These are phyloP conservation scores for Amphiura filiformis DNA, from an alignment of 35 echinoderm and acorn worm genomes.

Conservation along the genomic window DNA sequence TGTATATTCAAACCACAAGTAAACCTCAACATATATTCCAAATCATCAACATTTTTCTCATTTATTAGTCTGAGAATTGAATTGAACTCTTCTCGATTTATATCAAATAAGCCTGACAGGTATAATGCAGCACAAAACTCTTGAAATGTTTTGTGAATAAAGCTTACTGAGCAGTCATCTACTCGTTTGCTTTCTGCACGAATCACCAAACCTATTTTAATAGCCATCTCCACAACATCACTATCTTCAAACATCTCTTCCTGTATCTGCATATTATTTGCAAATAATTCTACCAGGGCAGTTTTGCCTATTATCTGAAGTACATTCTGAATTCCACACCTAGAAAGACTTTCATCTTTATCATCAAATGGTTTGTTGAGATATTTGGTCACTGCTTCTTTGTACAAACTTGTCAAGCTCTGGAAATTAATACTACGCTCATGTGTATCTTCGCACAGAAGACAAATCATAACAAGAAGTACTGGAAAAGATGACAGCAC, in stretches of 20 bases:
- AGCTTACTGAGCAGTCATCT: too few species aligned
- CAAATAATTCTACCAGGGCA: background rate
- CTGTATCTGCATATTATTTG: background rate
- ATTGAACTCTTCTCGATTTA: background rate
- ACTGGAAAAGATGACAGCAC: background rate
- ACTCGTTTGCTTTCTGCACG: background rate
- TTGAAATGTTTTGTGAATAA: too few species aligned
- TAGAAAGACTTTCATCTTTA: too few species aligned
- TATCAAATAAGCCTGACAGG: background rate
- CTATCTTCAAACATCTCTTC: background rate
- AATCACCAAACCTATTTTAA: constrained; percentile 6
- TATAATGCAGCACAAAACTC: too few species aligned
- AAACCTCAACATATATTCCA: too few species aligned
- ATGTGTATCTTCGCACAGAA: too few species aligned
- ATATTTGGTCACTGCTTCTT: background rate
- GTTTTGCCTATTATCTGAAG: too few species aligned
- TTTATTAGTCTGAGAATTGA: background rate
- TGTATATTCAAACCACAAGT: background rate
- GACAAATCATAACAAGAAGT: background rate
- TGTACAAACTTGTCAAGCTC: background rate
- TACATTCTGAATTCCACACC: background rate
- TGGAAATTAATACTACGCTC: background rate
- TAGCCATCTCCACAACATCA: background rate
- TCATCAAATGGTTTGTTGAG: too few species aligned
- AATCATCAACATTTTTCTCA: background rate